phyloP scores from a whole-genome alignment of 2,113 vertebrate genomes.

The Asarcornis scutulata region DNA sequence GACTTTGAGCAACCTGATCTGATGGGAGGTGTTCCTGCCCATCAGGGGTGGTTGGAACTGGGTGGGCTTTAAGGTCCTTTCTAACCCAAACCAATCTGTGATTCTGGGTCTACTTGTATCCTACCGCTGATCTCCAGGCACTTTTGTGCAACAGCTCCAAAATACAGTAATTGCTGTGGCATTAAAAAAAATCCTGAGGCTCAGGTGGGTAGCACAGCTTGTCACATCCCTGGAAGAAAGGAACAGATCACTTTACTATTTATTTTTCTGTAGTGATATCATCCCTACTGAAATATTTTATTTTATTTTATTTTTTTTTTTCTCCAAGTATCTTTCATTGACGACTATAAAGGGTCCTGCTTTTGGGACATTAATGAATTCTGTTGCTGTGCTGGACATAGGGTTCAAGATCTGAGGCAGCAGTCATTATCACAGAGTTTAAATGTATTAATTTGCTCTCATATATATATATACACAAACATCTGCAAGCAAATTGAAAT shows the following conservation, averaged over 20 bases:
- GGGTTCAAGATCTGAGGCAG: not conserved
- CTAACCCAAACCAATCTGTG: too few species aligned
- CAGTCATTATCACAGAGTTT: not conserved
- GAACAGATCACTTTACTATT: not conserved
- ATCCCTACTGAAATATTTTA: rapidly evolving
- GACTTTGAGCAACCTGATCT: too few species aligned
- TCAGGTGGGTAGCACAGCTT: not conserved
- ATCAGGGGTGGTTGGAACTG: too few species aligned
- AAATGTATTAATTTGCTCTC: not conserved
- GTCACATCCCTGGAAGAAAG: not conserved
- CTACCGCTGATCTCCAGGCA: not conserved
- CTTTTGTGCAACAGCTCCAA: rapidly evolving
- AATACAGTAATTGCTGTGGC: rapidly evolving
- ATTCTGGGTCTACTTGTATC: too few species aligned
- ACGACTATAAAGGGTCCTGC: rapidly evolving
- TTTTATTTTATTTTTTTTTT: too few species aligned
- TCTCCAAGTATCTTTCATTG: not conserved
- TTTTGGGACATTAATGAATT: not conserved
- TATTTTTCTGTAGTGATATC: not conserved
- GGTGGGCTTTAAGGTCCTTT: too few species aligned
- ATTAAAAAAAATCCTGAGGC: rapidly evolving
- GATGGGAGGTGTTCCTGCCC: too few species aligned
- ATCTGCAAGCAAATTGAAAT: not conserved
- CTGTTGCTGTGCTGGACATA: rapidly evolving
- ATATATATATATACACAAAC: not conserved